Conservation (phyloP, 2,888 invertebrate genomes). For the Coelinius sp. region DNA sequence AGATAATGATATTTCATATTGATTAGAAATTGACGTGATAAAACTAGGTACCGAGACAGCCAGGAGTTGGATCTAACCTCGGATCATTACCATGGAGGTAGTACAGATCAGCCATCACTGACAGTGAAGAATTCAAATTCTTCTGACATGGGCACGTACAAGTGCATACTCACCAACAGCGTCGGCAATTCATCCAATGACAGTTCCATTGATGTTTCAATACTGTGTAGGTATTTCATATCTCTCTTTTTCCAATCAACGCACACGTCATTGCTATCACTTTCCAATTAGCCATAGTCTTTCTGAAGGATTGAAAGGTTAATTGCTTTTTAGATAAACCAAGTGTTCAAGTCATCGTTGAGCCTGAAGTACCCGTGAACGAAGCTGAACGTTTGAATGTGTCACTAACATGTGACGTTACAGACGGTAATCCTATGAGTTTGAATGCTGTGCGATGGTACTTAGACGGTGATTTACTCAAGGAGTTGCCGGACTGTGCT, state of each 20-base stretch:
- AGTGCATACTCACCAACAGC: conserved; percentile 84
- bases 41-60: conserved; percentile 79
- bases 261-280: background rate
- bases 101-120: conserved; percentile 81
- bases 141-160: conserved; percentile 87
- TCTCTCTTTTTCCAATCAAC: background rate
- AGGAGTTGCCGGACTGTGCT: conserved; percentile 88
- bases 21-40: background rate
- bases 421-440: conserved; percentile 83
- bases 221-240: conserved; percentile 80
- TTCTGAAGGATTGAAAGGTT: background rate
- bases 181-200: conserved; percentile 84
- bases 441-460: conserved; percentile 89
- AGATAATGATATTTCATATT: no score
- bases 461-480: conserved; percentile 85
- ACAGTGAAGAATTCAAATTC: conserved; percentile 83
- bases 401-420: conserved; percentile 85
- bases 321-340: conserved; percentile 79
- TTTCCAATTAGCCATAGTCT: background rate
- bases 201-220: conserved; percentile 83
- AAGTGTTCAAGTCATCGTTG: conserved; percentile 82
- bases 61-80: conserved; percentile 74
- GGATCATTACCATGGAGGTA: conserved; percentile 84
- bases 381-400: conserved; percentile 86
- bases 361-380: conserved; percentile 82